Base-by-base conservation (phyloP, 2,113 vertebrate genomes). In the Polypterus senegalus region DNA sequence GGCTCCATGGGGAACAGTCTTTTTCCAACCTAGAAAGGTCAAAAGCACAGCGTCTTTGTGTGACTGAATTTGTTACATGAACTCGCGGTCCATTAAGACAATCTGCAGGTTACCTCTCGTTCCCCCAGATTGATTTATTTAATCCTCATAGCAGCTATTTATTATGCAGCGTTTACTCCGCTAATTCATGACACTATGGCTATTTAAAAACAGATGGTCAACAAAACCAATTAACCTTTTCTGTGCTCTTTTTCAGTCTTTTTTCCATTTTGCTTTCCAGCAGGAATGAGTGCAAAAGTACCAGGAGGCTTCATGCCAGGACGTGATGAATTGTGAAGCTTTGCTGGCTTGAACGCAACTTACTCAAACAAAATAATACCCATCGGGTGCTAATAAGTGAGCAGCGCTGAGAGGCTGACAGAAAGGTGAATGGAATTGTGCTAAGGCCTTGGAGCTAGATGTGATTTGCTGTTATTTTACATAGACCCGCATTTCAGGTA, bases 211-310 rank as follows among this genome's bases (percentile, higher is more conserved):
- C 88, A 93, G 89, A 88, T 87, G 85, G 89, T 85, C 85, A 81
- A 80, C 70, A 64, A 81, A 92, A 83, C 77, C 82, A 86, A 83
- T 91, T 91, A 89, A 88, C 89, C 88, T 90, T 81, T 81, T 73
- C 71, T 51, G 52, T 62, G 71, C 68, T 75, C 76, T 71, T 71
- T 76, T 75, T 76, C 73, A 70, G 68, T 69, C 77, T 78, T 75
- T 78, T 71, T 65, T 46, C 54, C 77, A 78, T 73, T 71, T 68
- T 54, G 63, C 72, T 69, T 65, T 72, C 63, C 4, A 61, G 70
- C 67, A 76, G 75, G 77, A 82, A 76, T 71, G 75, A 79, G 72
- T 61, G 75, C 66, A 70, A 77, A 60, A 66, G 27, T 72, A 73
- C 62, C 74, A 67, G 62, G 79, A 77, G 79, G 67, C 8, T 67